Evolutionary conservation across 2,113 vertebrate species (phyloP).

Genomic region (Ceyx melanurus): DNA sequence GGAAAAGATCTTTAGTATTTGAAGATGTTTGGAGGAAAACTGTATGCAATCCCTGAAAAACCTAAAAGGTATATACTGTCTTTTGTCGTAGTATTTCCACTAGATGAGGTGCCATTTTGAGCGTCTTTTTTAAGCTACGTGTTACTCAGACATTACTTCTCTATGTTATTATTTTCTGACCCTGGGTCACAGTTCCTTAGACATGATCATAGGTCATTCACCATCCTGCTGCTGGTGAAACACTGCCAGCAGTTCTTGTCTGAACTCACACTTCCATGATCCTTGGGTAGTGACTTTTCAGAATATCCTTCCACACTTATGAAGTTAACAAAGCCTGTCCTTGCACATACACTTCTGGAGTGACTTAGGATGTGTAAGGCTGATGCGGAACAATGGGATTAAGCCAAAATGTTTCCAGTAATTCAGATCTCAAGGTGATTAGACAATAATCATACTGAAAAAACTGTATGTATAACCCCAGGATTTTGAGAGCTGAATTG

Average conservation of each 20-base stretch:
- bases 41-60: background rate
- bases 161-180: background rate
- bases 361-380: background rate
- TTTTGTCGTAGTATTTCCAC: background rate
- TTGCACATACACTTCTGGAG: background rate
- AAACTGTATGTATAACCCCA: background rate
- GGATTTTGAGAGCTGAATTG: background rate
- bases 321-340: background rate
- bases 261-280: background rate
- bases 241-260: background rate
- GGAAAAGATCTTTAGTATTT: background rate
- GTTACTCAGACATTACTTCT: background rate
- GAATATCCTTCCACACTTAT: background rate
- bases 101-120: background rate
- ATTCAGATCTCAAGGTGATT: background rate
- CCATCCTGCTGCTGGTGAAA: background rate
- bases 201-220: background rate
- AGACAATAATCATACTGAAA: background rate
- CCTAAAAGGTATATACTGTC: background rate
- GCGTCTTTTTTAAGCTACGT: background rate
- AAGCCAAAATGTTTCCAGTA: background rate
- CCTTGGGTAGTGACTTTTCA: background rate
- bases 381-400: background rate
- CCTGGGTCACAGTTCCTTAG: background rate
- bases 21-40: background rate